These are phyloP conservation scores for Apostichopus japonicus DNA, from an alignment of 35 echinoderm and acorn worm genomes.

Conservation along the genomic window DNA sequence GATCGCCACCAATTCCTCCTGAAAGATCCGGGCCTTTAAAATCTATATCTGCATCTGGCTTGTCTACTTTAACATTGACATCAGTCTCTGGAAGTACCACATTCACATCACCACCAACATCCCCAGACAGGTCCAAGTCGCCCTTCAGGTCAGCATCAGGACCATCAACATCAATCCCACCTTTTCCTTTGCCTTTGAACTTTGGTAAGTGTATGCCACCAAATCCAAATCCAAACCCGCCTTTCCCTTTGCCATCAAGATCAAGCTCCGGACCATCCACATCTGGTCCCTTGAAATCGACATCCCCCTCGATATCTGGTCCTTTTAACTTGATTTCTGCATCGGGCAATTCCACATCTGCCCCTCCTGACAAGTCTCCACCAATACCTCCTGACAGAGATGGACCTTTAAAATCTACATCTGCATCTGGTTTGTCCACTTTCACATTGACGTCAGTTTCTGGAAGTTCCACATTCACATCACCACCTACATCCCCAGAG, in stretches of 20 bases:
- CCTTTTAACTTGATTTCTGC: too few relatives aligned
- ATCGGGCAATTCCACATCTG: too few relatives aligned
- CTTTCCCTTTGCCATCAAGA: constrained; percentile 66
- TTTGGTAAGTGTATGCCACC: constrained; percentile 45
- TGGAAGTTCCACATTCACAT: constrained; percentile 50
- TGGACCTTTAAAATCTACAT: constrained; percentile 30
- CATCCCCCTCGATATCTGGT: background rate
- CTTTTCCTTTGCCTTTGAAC: constrained; percentile 54
- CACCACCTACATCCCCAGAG: constrained; percentile 44
- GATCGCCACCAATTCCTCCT: background rate
- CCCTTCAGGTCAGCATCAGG: constrained; percentile 56
- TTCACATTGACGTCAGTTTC: constrained; percentile 37
- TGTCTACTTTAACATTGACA: constrained; percentile 57
- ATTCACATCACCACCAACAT: constrained; percentile 39
- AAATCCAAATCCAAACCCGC: constrained; percentile 50
- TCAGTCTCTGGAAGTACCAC: constrained; percentile 31
- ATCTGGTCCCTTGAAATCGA: constrained; percentile 9
- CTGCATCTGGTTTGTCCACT: constrained; percentile 41
- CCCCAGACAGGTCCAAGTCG: constrained; percentile 13
- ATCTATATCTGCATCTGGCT: constrained; percentile 60
- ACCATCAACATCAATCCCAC: constrained; percentile 1
- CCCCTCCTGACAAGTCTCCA: too few relatives aligned
- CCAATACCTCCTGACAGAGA: constrained; percentile 54
- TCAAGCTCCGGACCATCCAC: constrained; percentile 48
- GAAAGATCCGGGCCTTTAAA: constrained; percentile 60